Percentiles rank a stretch among this genome's conserved stretches.
Conservation (phyloP, 2,797 vertebrate genomes). For the Macrochelys suwanniensis region DNA sequence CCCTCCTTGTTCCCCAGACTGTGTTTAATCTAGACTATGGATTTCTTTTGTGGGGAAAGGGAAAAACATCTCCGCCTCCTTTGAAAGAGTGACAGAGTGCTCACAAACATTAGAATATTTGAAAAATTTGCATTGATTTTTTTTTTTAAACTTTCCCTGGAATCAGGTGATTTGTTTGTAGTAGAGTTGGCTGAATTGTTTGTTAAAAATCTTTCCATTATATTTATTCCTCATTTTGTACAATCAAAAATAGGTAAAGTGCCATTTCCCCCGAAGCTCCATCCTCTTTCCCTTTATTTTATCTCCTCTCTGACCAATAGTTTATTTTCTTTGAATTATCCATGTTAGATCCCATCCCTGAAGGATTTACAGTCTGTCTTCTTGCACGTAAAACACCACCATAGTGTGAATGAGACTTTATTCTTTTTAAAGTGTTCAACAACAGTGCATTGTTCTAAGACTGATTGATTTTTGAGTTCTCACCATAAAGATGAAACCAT, state of each 20-base stretch:
- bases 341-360: neutral
- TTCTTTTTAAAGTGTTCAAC: neutral
- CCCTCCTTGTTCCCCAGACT: neutral
- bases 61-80: constrained; percentile 18
- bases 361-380: no score
- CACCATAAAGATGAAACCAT: constrained; percentile 11
- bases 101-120: no score
- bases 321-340: neutral
- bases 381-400: no score
- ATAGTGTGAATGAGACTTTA: neutral
- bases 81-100: constrained; percentile 6
- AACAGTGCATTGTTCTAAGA: constrained; percentile 1
- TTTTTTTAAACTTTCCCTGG: no score
- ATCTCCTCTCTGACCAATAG: constrained; percentile 55
- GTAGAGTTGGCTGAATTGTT: no score
- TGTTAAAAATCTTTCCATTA: no score
- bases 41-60: neutral
- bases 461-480: constrained; percentile 32
- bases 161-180: no score
- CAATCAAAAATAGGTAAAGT: no score
- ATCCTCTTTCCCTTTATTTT: constrained; percentile 16
- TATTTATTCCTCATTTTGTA: no score
- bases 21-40: neutral
- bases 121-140: no score
- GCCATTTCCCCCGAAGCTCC: neutral